phyloP scores from a whole-genome alignment of 2,797 vertebrate genomes.

The Sebastes variabilis region DNA sequence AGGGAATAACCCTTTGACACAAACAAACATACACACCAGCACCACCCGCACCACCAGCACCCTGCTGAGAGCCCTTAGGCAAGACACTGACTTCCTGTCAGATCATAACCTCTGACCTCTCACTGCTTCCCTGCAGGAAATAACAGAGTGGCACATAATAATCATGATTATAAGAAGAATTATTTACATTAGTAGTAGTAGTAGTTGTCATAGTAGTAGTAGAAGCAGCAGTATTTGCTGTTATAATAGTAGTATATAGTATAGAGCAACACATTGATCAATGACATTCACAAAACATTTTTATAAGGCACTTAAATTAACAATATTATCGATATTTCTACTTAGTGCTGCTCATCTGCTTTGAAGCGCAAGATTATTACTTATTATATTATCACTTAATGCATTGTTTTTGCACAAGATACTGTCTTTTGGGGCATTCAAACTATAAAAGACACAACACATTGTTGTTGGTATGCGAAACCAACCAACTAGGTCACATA shows the following conservation, averaged over 20 bases:
- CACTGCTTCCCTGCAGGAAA: not conserved
- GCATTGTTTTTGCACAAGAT: too few relatives aligned
- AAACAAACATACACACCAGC: not conserved
- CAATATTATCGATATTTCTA: not conserved
- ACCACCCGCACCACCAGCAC: conserved; percentile 6
- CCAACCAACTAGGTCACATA: too few relatives aligned
- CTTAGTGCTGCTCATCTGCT: not conserved
- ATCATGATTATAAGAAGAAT: not conserved
- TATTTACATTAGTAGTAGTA: not conserved
- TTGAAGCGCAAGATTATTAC: accelerated
- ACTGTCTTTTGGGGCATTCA: too few relatives aligned
- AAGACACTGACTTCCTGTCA: conserved; percentile 21
- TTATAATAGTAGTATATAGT: not conserved
- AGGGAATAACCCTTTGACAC: not conserved
- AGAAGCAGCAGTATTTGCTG: not conserved
- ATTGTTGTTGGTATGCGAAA: too few relatives aligned
- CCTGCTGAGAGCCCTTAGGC: conserved; percentile 37
- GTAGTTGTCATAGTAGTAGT: not conserved
- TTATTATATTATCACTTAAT: too few relatives aligned
- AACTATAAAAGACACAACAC: too few relatives aligned
- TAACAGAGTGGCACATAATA: not conserved
- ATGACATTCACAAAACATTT: not conserved
- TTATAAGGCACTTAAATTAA: not conserved
- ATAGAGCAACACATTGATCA: not conserved
- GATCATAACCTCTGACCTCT: conserved; percentile 19